phyloP scores from a whole-genome alignment of 2,113 vertebrate genomes.

The Felis chaus region DNA sequence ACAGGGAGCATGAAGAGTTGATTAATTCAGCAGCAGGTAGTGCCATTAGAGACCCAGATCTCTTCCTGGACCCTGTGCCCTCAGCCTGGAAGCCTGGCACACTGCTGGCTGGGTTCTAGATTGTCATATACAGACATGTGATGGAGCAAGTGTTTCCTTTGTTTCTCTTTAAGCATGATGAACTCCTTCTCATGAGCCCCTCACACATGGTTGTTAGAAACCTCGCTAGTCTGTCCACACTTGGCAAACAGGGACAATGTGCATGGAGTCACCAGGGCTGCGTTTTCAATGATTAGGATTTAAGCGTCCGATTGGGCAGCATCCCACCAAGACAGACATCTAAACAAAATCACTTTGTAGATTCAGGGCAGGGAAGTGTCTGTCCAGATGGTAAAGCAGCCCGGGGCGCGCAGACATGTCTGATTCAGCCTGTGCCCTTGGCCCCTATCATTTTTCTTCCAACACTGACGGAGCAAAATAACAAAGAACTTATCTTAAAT shows the following conservation, averaged over 20 bases:
- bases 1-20: rapidly evolving
- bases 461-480: background rate
- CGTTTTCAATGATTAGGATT: background rate
- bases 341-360: background rate
- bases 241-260: no score
- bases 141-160: background rate
- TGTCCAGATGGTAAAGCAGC: background rate
- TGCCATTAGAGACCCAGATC: rapidly evolving
- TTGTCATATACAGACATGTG: rapidly evolving
- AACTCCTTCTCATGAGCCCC: background rate
- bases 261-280: no score
- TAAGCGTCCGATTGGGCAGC: background rate
- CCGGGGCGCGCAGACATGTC: rapidly evolving
- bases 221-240: rapidly evolving
- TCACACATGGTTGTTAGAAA: background rate
- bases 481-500: background rate
- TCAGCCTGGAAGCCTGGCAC: no score
- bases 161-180: background rate
- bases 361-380: background rate
- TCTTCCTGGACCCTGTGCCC: background rate
- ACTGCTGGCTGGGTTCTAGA: rapidly evolving
- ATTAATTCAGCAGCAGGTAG: rapidly evolving
- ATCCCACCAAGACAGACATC: background rate
- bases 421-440: background rate
- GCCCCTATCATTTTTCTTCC: background rate